A percentile compares a stretch with the other conserved stretches of the same genome.
phyloP scores from a whole-genome alignment of 2,888 invertebrate species.

The Andrena dorsata region DNA sequence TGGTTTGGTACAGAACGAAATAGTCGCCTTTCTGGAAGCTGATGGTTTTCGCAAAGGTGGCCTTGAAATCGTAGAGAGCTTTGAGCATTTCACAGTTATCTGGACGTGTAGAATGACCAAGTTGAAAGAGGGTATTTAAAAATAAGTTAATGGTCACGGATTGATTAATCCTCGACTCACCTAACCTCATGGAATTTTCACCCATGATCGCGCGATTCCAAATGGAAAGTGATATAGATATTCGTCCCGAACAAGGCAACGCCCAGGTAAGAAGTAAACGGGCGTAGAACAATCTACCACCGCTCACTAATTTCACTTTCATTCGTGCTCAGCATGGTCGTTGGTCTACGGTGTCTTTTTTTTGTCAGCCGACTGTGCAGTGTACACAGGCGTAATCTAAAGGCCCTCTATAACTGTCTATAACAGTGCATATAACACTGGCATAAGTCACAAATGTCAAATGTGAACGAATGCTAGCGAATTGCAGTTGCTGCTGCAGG shows the following conservation, averaged over 20 bases:
- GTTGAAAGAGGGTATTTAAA: not conserved
- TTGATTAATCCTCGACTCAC: constrained; percentile 72
- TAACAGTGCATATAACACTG: not conserved
- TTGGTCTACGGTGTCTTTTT: constrained; percentile 57
- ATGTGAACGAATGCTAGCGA: not conserved
- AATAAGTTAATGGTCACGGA: not conserved
- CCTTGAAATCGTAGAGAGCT: constrained; percentile 93
- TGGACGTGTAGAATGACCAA: constrained; percentile 72
- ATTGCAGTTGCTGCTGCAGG: constrained; percentile 4
- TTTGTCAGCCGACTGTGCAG: constrained; percentile 40
- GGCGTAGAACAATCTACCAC: constrained; percentile 58
- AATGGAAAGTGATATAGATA: constrained; percentile 62
- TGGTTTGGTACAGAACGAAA: constrained; percentile 92
- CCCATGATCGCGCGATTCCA: constrained; percentile 74
- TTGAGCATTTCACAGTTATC: constrained; percentile 93
- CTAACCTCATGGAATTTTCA: constrained; percentile 82
- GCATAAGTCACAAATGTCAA: not conserved
- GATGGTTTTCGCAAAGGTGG: constrained; percentile 93
- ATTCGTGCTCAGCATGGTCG: constrained; percentile 73
- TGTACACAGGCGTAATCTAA: constrained; percentile 15
- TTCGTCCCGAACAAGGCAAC: constrained; percentile 72
- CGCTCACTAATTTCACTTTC: constrained; percentile 79
- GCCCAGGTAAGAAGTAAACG: constrained; percentile 74
- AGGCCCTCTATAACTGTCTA: constrained; percentile 21
- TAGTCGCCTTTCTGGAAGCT: constrained; percentile 93